A percentile compares a stretch with the other conserved stretches of the same genome.
Evolutionary conservation across 2,888 invertebrate genomes (phyloP).

Genomic region (Argyra leucocephala): DNA sequence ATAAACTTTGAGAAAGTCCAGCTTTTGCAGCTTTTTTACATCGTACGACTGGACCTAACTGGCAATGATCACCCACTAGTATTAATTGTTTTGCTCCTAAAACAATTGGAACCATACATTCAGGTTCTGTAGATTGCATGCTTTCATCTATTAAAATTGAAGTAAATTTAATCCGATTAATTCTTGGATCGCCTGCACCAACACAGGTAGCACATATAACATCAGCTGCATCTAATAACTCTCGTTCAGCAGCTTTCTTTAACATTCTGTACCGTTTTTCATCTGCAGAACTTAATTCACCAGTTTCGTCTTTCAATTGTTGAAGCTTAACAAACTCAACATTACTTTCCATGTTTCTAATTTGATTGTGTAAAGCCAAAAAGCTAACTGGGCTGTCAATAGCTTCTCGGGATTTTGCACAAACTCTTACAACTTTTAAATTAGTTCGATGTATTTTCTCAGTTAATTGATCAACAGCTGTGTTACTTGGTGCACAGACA

Average conservation of each 20-base stretch:
- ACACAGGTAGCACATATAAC: constrained; percentile 99
- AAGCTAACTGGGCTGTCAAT: constrained; percentile 97
- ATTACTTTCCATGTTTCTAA: constrained; percentile 85
- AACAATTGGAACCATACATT: constrained; percentile 98
- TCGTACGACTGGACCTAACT: constrained; percentile 98
- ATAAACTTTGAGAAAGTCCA: constrained; percentile 91
- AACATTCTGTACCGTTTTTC: constrained; percentile 86
- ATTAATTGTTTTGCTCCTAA: constrained; percentile 94
- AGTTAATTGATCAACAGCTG: constrained; percentile 97
- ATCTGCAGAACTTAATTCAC: constrained; percentile 90
- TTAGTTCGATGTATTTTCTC: constrained; percentile 98
- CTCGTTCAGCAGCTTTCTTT: constrained; percentile 83
- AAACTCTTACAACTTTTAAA: constrained; percentile 82
- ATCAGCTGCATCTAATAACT: constrained; percentile 88
- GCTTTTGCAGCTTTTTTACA: constrained; percentile 97
- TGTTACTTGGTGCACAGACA: constrained; percentile 98
- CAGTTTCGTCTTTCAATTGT: constrained; percentile 94
- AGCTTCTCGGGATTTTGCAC: constrained; percentile 95
- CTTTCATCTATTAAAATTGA: constrained; percentile 95
- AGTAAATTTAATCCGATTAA: constrained; percentile 88
- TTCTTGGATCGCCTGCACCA: constrained; percentile 90
- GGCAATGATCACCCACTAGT: constrained; percentile 97
- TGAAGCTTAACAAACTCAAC: constrained; percentile 91
- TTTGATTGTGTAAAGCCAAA: constrained; percentile 92
- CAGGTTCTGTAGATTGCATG: constrained; percentile 94